Percentiles rank a stretch among this genome's conserved stretches.
These are phyloP conservation scores for Polypedilum pembai DNA, from an alignment of 1,140 invertebrate genomes.

Conservation along the genomic window DNA sequence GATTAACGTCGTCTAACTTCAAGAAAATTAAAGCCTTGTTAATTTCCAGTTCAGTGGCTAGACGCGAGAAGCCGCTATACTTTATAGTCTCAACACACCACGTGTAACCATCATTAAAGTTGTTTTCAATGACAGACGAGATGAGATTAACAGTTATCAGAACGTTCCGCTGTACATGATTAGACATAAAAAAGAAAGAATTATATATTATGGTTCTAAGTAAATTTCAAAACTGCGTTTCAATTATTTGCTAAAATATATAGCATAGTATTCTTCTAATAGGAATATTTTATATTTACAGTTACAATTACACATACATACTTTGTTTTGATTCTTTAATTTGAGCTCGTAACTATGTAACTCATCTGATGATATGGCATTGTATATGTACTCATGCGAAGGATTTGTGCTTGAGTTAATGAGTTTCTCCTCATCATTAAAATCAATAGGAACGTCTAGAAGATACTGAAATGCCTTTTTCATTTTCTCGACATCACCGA, in stretches of 20 bases:
- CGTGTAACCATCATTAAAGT: constrained; percentile 64
- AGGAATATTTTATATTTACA: no score
- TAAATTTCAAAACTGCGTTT: no score
- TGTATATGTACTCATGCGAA: constrained; percentile 48
- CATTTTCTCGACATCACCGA: constrained; percentile 91
- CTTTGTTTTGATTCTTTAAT: no score
- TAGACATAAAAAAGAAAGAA: no score
- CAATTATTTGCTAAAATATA: no score
- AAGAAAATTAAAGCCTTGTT: constrained; percentile 88
- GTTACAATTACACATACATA: no score
- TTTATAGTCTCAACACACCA: constrained; percentile 76
- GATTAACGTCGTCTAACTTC: constrained; percentile 71
- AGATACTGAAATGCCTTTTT: constrained; percentile 86
- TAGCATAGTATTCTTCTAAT: no score
- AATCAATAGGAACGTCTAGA: constrained; percentile 75
- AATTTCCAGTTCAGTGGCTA: constrained; percentile 86
- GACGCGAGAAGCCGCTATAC: constrained; percentile 62
- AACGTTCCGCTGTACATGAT: constrained; percentile 77
- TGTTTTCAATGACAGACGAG: constrained; percentile 73
- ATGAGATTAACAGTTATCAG: constrained; percentile 88
- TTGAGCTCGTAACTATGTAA: constrained; percentile 68
- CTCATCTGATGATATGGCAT: constrained; percentile 73
- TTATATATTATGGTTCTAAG: no score
- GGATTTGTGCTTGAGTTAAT: constrained; percentile 39
- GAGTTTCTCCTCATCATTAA: constrained; percentile 78